Base-by-base conservation (phyloP, 1,140 invertebrate genomes). In the Chymomyza costata region DNA sequence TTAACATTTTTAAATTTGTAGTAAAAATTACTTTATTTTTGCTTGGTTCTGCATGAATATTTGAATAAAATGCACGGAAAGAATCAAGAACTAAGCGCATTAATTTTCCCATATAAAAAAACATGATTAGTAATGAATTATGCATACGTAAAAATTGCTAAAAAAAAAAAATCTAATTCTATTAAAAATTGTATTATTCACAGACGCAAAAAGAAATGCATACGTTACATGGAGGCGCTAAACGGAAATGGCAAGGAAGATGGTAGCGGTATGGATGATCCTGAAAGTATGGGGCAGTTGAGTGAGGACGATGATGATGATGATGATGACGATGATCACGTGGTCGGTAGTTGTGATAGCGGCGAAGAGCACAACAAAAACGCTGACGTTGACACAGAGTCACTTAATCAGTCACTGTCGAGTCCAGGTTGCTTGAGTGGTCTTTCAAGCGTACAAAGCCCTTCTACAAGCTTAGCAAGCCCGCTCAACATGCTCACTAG, bases 191-290 rank as follows among this genome's bases (percentile, higher is more conserved):
- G n/a, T 21, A 48, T 41, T 50, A 21, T 40, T 17, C 14, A 7
- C 47, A 98, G 96, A 89, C 94, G 96, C 89, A 98, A 99, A 91
- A 98, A 98, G 89, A 98, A 97, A 89, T 98, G 96, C 90, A 95
- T 97, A 86, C 93, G 96, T 59, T 97, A 97, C 88, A 93, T 96
- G 91, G 92, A 91, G 88, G 90, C 90, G 15, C 45, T 78, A n/a
- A 73, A 68, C 47, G 68, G 60, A 28, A 65, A 43, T 14, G 51
- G 50, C 13, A 30, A 40, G 85, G 88, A 92, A 73, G 88, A 92
- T 84, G 87, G 90, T 6, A 86, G 64, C 57, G 83, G 86, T 82
- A 85, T 85, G 66, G 88, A 87, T 43, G 85, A 85, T 6, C 50
- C 50, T 10, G 73, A 55, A 17, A 63, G 50, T 8, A 21, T 58